Base-by-base conservation (phyloP, 2,797 vertebrate species). In the Molossus alvarezi region DNA sequence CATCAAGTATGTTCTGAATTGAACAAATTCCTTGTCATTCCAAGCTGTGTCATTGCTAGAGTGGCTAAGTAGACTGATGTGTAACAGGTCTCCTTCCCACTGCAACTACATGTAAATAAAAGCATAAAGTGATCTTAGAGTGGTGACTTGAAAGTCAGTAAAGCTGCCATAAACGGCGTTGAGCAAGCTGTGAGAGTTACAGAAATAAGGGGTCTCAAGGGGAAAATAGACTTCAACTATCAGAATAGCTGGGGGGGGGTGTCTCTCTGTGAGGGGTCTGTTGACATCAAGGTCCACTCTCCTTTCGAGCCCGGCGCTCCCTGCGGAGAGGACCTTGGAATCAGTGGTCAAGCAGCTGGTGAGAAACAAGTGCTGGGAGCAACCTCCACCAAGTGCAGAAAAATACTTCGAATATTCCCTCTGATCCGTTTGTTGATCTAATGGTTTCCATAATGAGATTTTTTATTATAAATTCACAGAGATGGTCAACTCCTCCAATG, bases 381-480 rank as follows among this genome's bases (percentile, higher is more conserved):
- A 73, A 76, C 5, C 48, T 69, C 20, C 21, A 58, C 11, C 8
- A 10, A 14, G 4, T 20, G 6, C 23, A 72, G 33, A 37, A 65
- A 93, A 90, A 82, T 55, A 29, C 90, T 83, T 72, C 33, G 20
- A 53, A 87, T 55, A 7, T 23, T 88, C 87, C 48, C 57, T 15
- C 6, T 29, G 29, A 84, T 13, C 6, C 21, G 53, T 87, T 72
- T 89, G 25, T 64, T 93, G 69, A 55, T 55, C 85, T 4, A 73
- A 5, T 51, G 23, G 14, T 48, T 81, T 88, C 25, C 72, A 37
- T 48, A 85, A 90, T 53, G n/a, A 94, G 20, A 75, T 73, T 65
- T 57, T 77, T 55, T 89, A n/a, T 8, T 62, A 91, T 64, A 79
- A 85, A 91, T 79, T 84, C 73, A 60, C 3, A 95, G 82, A 80